Percentiles rank a stretch among this genome's conserved stretches.
Evolutionary conservation across 2,888 invertebrate genomes (phyloP).

Genomic region (Sthenelais limicola): DNA sequence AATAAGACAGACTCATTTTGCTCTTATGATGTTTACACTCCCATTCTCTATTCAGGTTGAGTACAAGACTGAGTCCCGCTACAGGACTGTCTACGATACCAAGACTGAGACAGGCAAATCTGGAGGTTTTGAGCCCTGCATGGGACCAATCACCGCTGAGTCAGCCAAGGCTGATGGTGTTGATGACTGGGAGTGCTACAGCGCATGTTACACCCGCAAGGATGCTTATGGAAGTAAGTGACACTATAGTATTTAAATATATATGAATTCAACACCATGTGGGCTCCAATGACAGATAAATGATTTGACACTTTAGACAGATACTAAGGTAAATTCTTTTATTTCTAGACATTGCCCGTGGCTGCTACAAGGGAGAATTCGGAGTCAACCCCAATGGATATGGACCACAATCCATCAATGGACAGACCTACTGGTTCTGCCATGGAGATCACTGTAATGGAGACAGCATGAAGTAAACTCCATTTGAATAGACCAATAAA

Average conservation of each 20-base stretch:
- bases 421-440: conserved; percentile 26
- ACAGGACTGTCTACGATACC: conserved; percentile 19
- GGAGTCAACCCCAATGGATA: conserved; percentile 15
- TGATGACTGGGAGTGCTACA: conserved; percentile 22
- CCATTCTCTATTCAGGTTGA: not conserved
- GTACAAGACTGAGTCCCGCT: not conserved
- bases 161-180: conserved; percentile 19
- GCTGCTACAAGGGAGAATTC: conserved; percentile 27
- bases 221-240: conserved; percentile 19
- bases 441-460: conserved; percentile 17
- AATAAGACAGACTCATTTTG: too few relatives aligned
- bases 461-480: too few relatives aligned
- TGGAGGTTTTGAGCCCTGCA: conserved; percentile 27
- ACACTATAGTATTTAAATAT: too few relatives aligned
- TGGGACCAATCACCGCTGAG: conserved; percentile 25
- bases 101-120: conserved; percentile 14
- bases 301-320: too few relatives aligned
- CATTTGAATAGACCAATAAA: too few relatives aligned
- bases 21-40: too few relatives aligned
- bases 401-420: conserved; percentile 20
- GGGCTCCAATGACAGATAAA: too few relatives aligned
- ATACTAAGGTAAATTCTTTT: too few relatives aligned
- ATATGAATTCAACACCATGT: too few relatives aligned
- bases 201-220: conserved; percentile 11
- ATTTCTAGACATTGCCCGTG: conserved; percentile 23